Evolutionary conservation across 2,888 invertebrate species (phyloP).

Genomic region (Clivina fossor): DNA sequence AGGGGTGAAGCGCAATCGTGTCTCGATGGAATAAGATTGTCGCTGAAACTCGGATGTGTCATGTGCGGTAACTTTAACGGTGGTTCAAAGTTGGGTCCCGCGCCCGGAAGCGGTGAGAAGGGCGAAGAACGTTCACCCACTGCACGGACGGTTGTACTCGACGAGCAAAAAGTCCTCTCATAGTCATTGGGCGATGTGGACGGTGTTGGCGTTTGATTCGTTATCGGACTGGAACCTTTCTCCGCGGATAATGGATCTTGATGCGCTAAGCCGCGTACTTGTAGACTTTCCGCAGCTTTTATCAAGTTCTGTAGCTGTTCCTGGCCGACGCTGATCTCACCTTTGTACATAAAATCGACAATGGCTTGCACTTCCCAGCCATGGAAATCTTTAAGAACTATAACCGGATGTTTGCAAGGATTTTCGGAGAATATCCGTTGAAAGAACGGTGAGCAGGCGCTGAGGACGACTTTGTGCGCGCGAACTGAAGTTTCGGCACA

Average conservation of each 20-base stretch:
- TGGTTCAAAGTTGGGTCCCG: conserved; percentile 54
- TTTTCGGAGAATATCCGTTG: conserved; percentile 86
- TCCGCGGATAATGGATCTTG: conserved; percentile 54
- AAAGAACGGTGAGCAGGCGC: conserved; percentile 87
- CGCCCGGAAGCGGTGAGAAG: conserved; percentile 50
- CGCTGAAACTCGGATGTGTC: conserved; percentile 53
- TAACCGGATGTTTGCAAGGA: conserved; percentile 91
- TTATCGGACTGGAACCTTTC: conserved; percentile 48
- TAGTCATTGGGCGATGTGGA: conserved; percentile 54
- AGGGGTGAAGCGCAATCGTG: conserved; percentile 74
- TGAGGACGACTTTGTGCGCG: conserved; percentile 89
- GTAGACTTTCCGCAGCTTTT: conserved; percentile 84
- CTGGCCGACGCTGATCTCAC: conserved; percentile 85
- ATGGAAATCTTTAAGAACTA: conserved; percentile 86
- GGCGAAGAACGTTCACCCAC: conserved; percentile 46
- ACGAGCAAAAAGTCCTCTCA: conserved; percentile 50
- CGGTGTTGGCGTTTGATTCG: conserved; percentile 52
- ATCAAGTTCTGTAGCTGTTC: conserved; percentile 82
- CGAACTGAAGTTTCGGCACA: conserved; percentile 83
- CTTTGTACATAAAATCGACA: conserved; percentile 92
- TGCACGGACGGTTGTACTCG: conserved; percentile 42
- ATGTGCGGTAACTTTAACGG: conserved; percentile 54
- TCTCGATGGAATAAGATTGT: conserved; percentile 49
- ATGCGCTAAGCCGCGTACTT: conserved; percentile 75
- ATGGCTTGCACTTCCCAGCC: conserved; percentile 88